Evolutionary conservation across 2,113 vertebrate genomes (phyloP), one percentile per base, ranked within the genome.

Genomic region (Protobothrops mucrosquamatus): DNA sequence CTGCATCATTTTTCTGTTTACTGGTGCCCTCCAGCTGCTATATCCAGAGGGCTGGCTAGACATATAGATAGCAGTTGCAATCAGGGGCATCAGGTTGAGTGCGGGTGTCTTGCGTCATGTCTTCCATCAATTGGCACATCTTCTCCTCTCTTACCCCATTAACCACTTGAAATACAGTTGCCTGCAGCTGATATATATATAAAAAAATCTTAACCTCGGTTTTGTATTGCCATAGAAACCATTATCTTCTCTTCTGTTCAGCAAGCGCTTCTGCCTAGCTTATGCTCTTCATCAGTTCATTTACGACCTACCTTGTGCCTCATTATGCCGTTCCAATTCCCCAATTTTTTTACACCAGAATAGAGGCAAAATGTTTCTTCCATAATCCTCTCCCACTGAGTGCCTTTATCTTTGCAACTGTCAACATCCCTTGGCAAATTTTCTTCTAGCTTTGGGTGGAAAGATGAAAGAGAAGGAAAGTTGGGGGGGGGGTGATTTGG

Each of bases 171-270:
- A 95, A 92, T 95, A 89, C 91, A 6, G 92, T 95, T 93, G 85
- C 90, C 93, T 94, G 91, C 85, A 51, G 95, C 69, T 92, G 4
- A 92, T 29, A 51, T 51, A 51, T 12, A 8, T 51, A 90, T 1
- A 43, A 56, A n/a, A 54, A 89, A 69, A 55, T 89, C 95, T 97
- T 89, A 93, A 89, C 64, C 88, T 61, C 87, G 87, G 89, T 92
- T 95, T 95, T 92, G 91, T 54, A 95, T 97, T 94, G 92, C 96
- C 97, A 97, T 96, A 96, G 97, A 94, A 96, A 97, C 97, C 94
- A 94, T 96, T 96, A 95, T 94, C 89, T 93, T 26, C 92, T 94
- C 0, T 90, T 95, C 95, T 95, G 90, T 94, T 93, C 93, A 94
- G 94, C 94, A 91, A 89, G 91, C 93, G 94, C 94, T 95, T 96